phyloP scores from a whole-genome alignment of 2,113 vertebrate species.

The Nannobrachium achirus region DNA sequence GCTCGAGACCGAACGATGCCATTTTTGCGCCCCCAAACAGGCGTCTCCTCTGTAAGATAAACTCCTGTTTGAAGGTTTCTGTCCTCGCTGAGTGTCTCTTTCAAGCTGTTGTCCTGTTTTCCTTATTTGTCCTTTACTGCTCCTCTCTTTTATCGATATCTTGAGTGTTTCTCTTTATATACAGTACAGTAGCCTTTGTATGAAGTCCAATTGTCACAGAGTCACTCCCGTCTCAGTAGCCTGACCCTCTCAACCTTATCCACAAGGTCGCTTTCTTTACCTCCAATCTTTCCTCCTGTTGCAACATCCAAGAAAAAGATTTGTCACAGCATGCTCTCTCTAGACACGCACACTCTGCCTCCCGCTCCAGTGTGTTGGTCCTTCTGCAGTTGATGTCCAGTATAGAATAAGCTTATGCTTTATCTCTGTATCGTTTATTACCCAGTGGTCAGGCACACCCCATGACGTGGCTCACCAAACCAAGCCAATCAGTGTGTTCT shows the following conservation, averaged over 20 bases:
- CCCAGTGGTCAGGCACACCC: constrained; percentile 26
- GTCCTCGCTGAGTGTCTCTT: neutral
- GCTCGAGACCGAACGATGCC: constrained; percentile 88
- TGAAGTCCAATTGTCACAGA: too few relatives aligned
- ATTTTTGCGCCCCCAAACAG: constrained; percentile 50
- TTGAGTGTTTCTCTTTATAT: neutral
- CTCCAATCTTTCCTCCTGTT: neutral
- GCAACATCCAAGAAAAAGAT: constrained; percentile 2
- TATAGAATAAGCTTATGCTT: constrained; percentile 25
- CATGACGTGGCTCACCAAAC: constrained; percentile 46
- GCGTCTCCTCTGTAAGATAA: neutral
- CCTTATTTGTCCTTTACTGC: neutral
- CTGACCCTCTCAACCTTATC: too few relatives aligned
- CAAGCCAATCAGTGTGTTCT: constrained; percentile 65
- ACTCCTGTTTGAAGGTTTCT: constrained; percentile 3
- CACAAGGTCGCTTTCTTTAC: neutral
- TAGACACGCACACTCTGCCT: neutral
- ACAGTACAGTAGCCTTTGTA: too few relatives aligned
- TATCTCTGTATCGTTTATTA: constrained; percentile 52
- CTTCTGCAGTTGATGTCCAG: neutral
- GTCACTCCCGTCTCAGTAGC: too few relatives aligned
- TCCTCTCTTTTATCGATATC: neutral
- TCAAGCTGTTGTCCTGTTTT: neutral
- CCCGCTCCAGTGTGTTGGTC: neutral
- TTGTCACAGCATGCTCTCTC: neutral